These are phyloP conservation scores for Hylaea fasciaria DNA, from an alignment of 2,888 invertebrate genomes.

Conservation along the genomic window DNA sequence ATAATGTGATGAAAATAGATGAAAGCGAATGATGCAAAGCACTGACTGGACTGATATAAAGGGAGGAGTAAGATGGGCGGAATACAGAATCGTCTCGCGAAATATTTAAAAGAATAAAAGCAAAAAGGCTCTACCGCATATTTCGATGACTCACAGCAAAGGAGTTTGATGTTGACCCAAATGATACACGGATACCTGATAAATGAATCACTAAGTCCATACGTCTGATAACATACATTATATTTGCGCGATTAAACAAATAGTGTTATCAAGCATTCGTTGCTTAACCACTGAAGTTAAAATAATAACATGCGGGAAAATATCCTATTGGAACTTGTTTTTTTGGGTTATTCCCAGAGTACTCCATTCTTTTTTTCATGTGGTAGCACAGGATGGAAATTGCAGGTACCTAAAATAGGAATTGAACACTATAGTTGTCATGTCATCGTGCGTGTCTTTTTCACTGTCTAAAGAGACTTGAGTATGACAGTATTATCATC, in stretches of 20 bases:
- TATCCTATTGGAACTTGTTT: no score
- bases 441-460: no score
- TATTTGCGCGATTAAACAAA: conserved; percentile 24
- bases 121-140: conserved; percentile 46
- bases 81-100: neutral
- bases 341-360: no score
- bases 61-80: neutral
- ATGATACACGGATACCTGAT: conserved; percentile 57
- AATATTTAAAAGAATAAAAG: conserved; percentile 28
- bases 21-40: no score
- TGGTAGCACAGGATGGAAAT: no score
- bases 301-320: neutral
- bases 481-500: no score
- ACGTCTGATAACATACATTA: conserved; percentile 28
- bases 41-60: no score
- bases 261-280: conserved; percentile 14
- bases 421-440: no score
- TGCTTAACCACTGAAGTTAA: neutral
- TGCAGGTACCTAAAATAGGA: no score
- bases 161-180: conserved; percentile 57
- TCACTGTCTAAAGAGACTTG: no score
- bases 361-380: no score
- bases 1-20: no score
- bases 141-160: conserved; percentile 56
- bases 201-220: conserved; percentile 55